These are phyloP conservation scores for Eristalis pertinax DNA, from an alignment of 2,888 invertebrate genomes.

Conservation along the genomic window DNA sequence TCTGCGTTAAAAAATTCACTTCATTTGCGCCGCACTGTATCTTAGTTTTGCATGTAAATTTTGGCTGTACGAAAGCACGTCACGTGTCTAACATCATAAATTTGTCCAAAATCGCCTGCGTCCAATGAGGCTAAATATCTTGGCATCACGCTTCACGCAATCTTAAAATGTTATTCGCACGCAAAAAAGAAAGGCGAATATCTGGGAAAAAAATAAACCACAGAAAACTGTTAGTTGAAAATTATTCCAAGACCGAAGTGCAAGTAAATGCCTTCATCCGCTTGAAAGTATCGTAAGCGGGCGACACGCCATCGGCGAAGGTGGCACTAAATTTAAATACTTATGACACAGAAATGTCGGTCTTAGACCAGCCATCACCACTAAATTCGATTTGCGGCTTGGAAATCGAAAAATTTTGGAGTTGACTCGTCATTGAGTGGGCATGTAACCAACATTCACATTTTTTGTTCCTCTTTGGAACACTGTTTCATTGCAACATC, in stretches of 20 bases:
- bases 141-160: background rate
- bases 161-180: constrained; percentile 1
- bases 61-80: background rate
- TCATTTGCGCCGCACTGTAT: background rate
- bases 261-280: background rate
- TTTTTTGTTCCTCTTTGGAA: too few relatives aligned
- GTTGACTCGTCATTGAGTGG: too few relatives aligned
- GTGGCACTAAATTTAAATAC: background rate
- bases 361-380: background rate
- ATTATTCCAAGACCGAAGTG: background rate
- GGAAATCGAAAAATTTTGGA: too few relatives aligned
- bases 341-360: background rate
- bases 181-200: background rate
- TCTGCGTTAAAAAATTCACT: background rate
- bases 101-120: background rate
- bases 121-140: background rate
- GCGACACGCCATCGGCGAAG: background rate
- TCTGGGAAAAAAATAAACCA: background rate
- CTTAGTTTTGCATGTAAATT: background rate
- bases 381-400: too few relatives aligned
- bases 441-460: too few relatives aligned
- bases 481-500: too few relatives aligned
- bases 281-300: background rate
- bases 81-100: background rate
- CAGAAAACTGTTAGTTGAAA: background rate